These are phyloP conservation scores for Ophion ventricosus DNA, from an alignment of 2,888 invertebrate species.

Conservation along the genomic window DNA sequence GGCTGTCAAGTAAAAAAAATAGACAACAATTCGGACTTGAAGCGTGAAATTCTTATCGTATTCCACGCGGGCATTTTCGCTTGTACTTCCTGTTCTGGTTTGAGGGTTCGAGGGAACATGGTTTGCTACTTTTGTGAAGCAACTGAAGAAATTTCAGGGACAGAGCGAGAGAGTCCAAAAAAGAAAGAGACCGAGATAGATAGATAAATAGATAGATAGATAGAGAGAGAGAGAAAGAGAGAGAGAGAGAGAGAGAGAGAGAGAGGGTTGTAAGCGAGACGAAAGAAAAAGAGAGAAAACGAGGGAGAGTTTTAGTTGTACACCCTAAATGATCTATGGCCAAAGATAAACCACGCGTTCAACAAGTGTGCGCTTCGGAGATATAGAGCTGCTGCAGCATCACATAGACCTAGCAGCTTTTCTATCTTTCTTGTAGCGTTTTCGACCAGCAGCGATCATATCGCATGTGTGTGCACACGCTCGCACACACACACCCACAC, in stretches of 20 bases:
- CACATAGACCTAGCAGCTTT: conserved; percentile 51
- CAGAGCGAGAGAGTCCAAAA: neutral
- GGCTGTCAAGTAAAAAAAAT: neutral
- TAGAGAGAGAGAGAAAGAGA: conserved; percentile 24
- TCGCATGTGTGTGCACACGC: neutral
- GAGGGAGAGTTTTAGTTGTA: conserved; percentile 68
- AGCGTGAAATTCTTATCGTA: conserved; percentile 11
- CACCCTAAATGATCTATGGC: conserved; percentile 81
- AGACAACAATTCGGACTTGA: neutral
- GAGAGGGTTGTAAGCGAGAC: too few species aligned
- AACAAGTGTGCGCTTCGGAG: conserved; percentile 82
- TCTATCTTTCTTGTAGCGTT: conserved; percentile 42
- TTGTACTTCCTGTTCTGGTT: conserved; percentile 4
- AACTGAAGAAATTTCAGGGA: conserved; percentile 4
- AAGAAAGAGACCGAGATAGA: neutral
- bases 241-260: conserved; percentile 61
- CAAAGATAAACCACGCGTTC: conserved; percentile 83
- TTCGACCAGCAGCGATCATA: conserved; percentile 7
- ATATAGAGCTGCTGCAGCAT: conserved; percentile 71
- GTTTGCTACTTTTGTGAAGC: conserved; percentile 11
- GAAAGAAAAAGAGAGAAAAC: conserved; percentile 42
- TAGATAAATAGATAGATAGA: conserved; percentile 45
- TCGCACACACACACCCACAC: too few species aligned
- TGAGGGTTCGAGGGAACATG: conserved; percentile 5
- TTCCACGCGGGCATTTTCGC: conserved; percentile 29